Conservation (phyloP, 2,888 invertebrate species). For the Pollenia amentaria region DNA sequence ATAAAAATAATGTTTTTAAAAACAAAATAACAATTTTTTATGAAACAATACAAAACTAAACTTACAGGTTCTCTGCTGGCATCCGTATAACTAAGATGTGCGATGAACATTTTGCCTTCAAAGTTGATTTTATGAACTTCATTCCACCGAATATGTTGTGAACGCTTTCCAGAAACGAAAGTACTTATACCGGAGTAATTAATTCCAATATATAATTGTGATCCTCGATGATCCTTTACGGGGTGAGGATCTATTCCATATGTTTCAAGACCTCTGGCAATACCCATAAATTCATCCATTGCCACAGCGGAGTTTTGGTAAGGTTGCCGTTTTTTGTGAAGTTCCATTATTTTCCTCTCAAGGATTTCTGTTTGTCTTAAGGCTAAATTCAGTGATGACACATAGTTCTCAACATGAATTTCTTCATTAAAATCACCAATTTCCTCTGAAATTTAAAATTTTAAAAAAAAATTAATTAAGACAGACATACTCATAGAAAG, state of each 20-base stretch:
- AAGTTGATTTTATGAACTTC: slow-evolving; percentile 98
- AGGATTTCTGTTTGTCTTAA: slow-evolving; percentile 96
- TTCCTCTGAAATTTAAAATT: slow-evolving; percentile 88
- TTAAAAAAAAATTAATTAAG: neutral
- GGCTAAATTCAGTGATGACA: slow-evolving; percentile 95
- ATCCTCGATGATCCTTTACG: slow-evolving; percentile 97
- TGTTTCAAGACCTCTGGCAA: slow-evolving; percentile 96
- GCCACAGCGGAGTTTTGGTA: slow-evolving; percentile 94
- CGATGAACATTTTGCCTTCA: slow-evolving; percentile 98
- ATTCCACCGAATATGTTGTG: slow-evolving; percentile 97
- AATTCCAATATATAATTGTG: slow-evolving; percentile 96
- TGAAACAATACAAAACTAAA: slow-evolving; percentile 33
- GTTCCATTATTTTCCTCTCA: slow-evolving; percentile 96
- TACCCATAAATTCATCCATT: slow-evolving; percentile 95
- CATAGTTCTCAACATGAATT: slow-evolving; percentile 94
- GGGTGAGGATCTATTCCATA: slow-evolving; percentile 99
- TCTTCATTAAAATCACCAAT: slow-evolving; percentile 97
- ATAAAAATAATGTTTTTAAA: too few relatives aligned
- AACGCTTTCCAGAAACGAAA: slow-evolving; percentile 96
- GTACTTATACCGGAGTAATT: slow-evolving; percentile 98
- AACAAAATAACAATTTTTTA: neutral
- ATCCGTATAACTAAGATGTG: slow-evolving; percentile 96
- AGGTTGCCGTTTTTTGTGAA: slow-evolving; percentile 94
- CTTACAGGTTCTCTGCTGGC: slow-evolving; percentile 86
- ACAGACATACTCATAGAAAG: neutral